Percentiles rank a stretch among this genome's conserved stretches.
These are phyloP conservation scores for Enhydra lutris DNA, from an alignment of 2,113 vertebrate species.

Conservation along the genomic window DNA sequence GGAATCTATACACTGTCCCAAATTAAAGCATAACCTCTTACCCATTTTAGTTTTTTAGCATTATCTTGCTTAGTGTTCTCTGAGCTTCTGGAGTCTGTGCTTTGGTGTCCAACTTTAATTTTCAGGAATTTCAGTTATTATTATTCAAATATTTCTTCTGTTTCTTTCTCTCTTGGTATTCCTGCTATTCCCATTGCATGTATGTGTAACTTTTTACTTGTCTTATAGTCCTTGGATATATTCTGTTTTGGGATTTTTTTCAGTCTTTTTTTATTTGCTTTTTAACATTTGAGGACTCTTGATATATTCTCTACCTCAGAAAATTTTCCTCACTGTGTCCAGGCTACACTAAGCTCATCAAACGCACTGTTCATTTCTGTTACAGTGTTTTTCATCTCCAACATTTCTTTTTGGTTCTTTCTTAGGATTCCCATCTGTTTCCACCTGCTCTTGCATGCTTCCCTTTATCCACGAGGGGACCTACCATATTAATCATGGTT, in stretches of 20 bases:
- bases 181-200: background rate
- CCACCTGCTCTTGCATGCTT: background rate
- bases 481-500: background rate
- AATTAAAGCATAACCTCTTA: background rate
- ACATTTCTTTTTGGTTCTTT: background rate
- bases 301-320: background rate
- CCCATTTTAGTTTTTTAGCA: background rate
- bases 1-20: background rate
- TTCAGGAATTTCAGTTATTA: background rate
- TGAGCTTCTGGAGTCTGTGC: background rate
- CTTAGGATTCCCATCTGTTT: background rate
- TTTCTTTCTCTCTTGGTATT: background rate
- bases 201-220: background rate
- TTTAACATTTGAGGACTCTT: background rate
- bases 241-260: background rate
- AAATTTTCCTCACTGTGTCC: background rate
- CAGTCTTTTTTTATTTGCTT: background rate
- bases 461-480: background rate
- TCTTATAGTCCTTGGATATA: background rate
- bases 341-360: background rate
- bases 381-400: background rate
- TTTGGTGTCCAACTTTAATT: background rate
- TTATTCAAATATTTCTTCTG: background rate
- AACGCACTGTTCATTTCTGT: background rate
- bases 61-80: background rate